Evolutionary conservation across 2,888 invertebrate genomes (phyloP), one percentile per base, ranked within the genome.

Genomic region (Volucella zonaria): DNA sequence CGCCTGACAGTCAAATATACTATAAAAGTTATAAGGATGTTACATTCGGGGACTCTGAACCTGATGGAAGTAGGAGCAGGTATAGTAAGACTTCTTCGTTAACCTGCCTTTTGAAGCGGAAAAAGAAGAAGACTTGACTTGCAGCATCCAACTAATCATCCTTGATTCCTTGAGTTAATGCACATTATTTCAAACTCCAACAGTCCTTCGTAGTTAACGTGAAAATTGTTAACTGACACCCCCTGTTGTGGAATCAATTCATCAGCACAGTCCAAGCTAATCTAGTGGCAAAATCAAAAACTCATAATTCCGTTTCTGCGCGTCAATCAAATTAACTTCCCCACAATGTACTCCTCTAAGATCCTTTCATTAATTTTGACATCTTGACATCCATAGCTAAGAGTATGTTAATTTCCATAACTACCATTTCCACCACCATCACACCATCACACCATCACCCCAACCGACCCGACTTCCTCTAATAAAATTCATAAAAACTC

Each of bases 321-420:
- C 67, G 85, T 85, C 85, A 85, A 81, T 85, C 85, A 85, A 85
- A 73, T 67, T 59, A 81, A 73, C 68, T 68, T 67, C 73, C 61
- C 68, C 80, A 52, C 73, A 73, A 47, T 64, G 77, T 68, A 62
- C 81, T 77, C 73, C 64, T 56, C 43, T 42, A 56, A 68, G 51
- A 56, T 81, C 80, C 67, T 64, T 81, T 73, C 76, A 81, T 76
- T 80, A 66, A 61, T 85, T 56, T 68, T 77, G 85, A 85, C 85
- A 82, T 73, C 51, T 78, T 82, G 82, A 82, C 82, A 85, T 81
- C 85, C 81, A 68, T 73, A 73, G 62, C 81, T 51, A 61, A 68
- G 78, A 78, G 67, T 67, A 85, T 85, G 85, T 77, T 85, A 81
- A 85, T 85, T 85, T 77, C 43, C 77, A 67, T 49, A 75, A 51